phyloP scores from a whole-genome alignment of 2,888 invertebrate genomes.

The Leptinotarsa haldemani region DNA sequence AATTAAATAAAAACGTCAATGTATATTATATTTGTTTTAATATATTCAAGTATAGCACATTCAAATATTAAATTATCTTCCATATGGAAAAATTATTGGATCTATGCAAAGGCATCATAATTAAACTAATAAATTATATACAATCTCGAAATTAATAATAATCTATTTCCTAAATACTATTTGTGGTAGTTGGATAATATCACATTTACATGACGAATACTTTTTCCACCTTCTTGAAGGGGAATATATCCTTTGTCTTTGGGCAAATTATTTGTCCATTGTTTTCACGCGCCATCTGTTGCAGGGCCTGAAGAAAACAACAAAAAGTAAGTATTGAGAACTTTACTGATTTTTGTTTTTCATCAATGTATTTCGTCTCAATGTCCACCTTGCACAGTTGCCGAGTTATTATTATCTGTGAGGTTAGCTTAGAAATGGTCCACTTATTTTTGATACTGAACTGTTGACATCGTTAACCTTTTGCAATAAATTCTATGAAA shows the following conservation, averaged over 20 bases:
- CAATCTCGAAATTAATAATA: conserved; percentile 29
- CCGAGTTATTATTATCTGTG: too few species aligned
- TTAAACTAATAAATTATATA: conserved; percentile 18
- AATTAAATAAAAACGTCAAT: background rate
- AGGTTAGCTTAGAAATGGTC: too few species aligned
- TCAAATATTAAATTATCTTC: conserved; percentile 33
- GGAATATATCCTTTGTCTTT: conserved; percentile 91
- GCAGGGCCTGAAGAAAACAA: conserved; percentile 76
- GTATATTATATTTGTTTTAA: conserved; percentile 1
- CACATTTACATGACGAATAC: conserved; percentile 92
- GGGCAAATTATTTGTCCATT: conserved; percentile 94
- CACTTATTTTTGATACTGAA: too few species aligned
- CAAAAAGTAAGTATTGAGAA: too few species aligned
- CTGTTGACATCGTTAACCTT: too few species aligned
- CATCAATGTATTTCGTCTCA: too few species aligned
- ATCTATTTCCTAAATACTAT: conserved; percentile 36
- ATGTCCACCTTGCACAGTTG: too few species aligned
- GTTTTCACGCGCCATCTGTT: conserved; percentile 90
- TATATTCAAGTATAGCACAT: conserved; percentile 37
- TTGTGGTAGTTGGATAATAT: conserved; percentile 33
- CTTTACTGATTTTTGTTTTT: too few species aligned
- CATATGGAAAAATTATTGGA: conserved; percentile 1
- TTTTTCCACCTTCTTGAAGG: conserved; percentile 92
- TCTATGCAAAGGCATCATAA: conserved; percentile 17
- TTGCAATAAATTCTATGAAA: too few species aligned